These are phyloP conservation scores for Misgurnus anguillicaudatus DNA, from an alignment of 2,113 vertebrate species.

Conservation along the genomic window DNA sequence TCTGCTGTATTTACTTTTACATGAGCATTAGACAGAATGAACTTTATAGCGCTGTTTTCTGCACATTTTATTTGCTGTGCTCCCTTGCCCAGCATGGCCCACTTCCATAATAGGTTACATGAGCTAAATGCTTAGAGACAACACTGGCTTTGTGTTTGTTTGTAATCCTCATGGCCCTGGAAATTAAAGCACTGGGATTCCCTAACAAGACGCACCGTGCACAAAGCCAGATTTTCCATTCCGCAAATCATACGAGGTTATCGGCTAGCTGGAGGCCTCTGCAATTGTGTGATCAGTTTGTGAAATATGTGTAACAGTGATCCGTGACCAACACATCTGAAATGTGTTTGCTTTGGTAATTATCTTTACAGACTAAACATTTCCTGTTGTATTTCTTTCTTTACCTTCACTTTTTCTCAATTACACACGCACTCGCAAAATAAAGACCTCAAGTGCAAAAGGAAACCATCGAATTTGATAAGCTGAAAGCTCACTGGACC, in stretches of 20 bases:
- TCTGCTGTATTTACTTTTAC: too few species aligned
- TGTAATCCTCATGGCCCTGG: conserved; percentile 4
- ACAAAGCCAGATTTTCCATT: neutral
- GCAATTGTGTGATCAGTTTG: neutral
- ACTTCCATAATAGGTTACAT: conserved; percentile 27
- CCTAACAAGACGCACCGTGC: conserved; percentile 7
- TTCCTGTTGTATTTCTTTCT: neutral
- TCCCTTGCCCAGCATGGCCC: neutral
- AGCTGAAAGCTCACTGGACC: conserved; percentile 39
- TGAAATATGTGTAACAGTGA: neutral
- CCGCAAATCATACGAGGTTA: neutral
- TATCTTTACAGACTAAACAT: conserved; percentile 12
- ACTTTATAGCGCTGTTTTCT: too few species aligned
- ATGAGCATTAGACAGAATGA: too few species aligned
- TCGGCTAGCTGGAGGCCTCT: neutral
- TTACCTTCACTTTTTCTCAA: conserved; percentile 28
- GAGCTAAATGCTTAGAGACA: conserved; percentile 7
- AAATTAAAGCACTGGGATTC: neutral
- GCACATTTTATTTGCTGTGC: neutral
- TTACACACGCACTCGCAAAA: conserved; percentile 38
- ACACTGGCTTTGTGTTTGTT: conserved; percentile 39
- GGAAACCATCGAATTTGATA: conserved; percentile 33
- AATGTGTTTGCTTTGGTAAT: conserved; percentile 12
- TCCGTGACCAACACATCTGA: conserved; percentile 27
- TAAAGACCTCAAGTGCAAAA: conserved; percentile 29